Base-by-base conservation (phyloP, 1,140 invertebrate genomes). In the Teleopsis dalmanni region DNA sequence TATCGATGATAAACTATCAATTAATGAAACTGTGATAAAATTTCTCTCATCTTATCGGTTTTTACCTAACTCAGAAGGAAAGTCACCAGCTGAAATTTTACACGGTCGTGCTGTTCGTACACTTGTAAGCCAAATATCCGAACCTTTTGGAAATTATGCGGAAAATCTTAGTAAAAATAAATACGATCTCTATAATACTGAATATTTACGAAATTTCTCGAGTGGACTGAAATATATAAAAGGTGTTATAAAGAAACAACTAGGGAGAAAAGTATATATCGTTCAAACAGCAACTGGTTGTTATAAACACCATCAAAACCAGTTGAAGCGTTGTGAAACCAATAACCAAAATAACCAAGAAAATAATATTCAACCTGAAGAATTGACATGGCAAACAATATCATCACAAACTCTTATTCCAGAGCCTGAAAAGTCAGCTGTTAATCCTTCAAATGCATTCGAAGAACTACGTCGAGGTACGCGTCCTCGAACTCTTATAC, bases 21-120 rank as follows among this genome's bases (percentile, higher is more conserved):
- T 46, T 25, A 34, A 46, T 35, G 43, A 31, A 10, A 33, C 43
- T 2, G 43, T 46, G 4, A 18, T 5, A 8, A 46, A 46, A 22
- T 46, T 34, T 8, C 31, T 46, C 1, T 21, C 44, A 0, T 36
- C 33, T 6, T 47, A 47, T 16, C 44, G 44, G 23, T 35, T 35
- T 34, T 35, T 46, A 33, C 43, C 26, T 9, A 45, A 45, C 16
- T 9, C 34, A 1, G 44, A 35, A 14, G 34, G 19, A 3, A n/a
- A n/a, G n/a, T n/a, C n/a, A n/a, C n/a, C n/a, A n/a, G 34, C 22
- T 35, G 19, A 36, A 23, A n/a, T 47, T n/a, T 14, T 47, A n/a
- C 21, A 33, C n/a, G 33, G 23, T 36, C 23, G 44, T 18, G 21
- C 44, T 9, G n/a, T 47, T 3, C 34, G 44, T n/a, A 47, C 44